Percentiles rank a stretch among this genome's conserved stretches.
Conservation (phyloP, 2,113 vertebrate genomes). For the Albula glossodonta region DNA sequence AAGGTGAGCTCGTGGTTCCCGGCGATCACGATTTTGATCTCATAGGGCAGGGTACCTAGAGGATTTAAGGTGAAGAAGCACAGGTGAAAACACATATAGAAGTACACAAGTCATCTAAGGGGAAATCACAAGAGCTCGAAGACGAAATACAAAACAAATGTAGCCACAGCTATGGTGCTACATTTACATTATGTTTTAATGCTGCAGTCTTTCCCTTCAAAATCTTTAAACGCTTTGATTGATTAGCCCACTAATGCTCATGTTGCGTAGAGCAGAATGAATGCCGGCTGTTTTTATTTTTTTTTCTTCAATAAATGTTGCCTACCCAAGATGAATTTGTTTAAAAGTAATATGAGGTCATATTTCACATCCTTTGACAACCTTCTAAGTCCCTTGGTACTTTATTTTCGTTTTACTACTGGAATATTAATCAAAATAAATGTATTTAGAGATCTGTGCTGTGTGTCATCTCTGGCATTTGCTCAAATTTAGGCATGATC, state of each 20-base stretch:
- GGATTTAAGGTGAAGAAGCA: slow-evolving; percentile 25
- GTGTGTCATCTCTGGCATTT: background rate
- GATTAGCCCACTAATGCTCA: background rate
- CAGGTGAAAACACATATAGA: background rate
- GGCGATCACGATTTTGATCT: slow-evolving; percentile 95
- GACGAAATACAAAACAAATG: background rate
- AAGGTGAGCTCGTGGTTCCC: slow-evolving; percentile 97
- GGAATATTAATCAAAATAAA: background rate
- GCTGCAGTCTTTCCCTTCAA: background rate
- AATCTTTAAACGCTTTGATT: background rate
- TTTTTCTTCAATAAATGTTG: background rate
- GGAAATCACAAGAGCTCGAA: background rate
- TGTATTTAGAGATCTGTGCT: background rate
- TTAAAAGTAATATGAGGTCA: background rate
- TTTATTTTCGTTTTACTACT: background rate
- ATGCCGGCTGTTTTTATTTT: background rate
- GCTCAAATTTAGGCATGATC: background rate
- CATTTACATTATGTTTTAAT: background rate
- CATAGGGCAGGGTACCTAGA: slow-evolving; percentile 87
- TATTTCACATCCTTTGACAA: slow-evolving; percentile 2
- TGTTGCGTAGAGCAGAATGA: background rate
- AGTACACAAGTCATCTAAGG: background rate
- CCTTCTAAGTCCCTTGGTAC: background rate
- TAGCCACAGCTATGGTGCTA: background rate
- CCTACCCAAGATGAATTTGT: background rate